Conservation (phyloP, 2,888 invertebrate genomes). For the Lordiphosa fenestrarum region DNA sequence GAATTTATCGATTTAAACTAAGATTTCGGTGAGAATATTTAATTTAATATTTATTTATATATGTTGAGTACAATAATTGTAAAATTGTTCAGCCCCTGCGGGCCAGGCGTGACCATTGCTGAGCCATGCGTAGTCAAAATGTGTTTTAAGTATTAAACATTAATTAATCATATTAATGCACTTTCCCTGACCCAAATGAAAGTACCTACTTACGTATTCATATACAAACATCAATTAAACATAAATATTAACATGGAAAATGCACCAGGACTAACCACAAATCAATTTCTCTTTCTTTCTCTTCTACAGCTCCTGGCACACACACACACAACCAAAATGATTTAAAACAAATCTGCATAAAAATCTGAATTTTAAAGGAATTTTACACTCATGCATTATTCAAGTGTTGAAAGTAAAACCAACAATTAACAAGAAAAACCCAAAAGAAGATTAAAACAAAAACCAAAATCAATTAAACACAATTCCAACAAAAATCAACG, state of each 20-base stretch:
- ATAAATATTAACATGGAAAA: neutral
- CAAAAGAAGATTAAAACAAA: neutral
- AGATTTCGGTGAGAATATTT: too few relatives aligned
- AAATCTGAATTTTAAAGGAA: constrained; percentile 5
- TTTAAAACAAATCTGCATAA: constrained; percentile 26
- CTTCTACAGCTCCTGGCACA: constrained; percentile 38
- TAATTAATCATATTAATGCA: too few relatives aligned
- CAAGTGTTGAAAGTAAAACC: constrained; percentile 45
- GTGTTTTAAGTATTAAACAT: too few relatives aligned
- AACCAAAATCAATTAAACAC: constrained; percentile 10
- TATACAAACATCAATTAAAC: too few relatives aligned
- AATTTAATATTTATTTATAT: too few relatives aligned
- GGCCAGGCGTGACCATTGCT: too few relatives aligned
- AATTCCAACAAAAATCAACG: constrained; percentile 39
- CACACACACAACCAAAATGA: constrained; percentile 36
- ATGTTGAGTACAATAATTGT: too few relatives aligned
- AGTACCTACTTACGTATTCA: too few relatives aligned
- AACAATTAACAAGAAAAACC: constrained; percentile 32
- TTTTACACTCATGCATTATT: constrained; percentile 44
- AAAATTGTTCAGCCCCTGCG: too few relatives aligned
- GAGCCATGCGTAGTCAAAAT: too few relatives aligned
- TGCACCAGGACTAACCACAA: constrained; percentile 24
- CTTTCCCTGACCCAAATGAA: too few relatives aligned
- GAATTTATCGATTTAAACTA: too few relatives aligned
- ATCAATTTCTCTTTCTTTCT: constrained; percentile 23